Evolutionary conservation across 2,113 vertebrate species (phyloP).

Genomic region (Phocoena phocoena): DNA sequence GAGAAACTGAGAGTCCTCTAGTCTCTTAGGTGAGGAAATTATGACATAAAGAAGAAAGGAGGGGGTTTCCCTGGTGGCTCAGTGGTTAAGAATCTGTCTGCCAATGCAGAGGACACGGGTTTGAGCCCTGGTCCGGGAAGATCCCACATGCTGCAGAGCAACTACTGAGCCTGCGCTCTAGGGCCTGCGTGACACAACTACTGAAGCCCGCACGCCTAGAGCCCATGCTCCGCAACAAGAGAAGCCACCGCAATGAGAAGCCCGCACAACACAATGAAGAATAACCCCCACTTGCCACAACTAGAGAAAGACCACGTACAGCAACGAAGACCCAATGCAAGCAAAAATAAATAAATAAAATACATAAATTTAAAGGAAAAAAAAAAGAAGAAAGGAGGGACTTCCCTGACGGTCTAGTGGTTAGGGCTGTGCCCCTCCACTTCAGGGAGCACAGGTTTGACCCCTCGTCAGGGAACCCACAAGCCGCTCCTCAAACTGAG

Average conservation of each 20-base stretch:
- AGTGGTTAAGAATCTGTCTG: background rate
- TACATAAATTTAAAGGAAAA: too few relatives aligned
- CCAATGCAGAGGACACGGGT: background rate
- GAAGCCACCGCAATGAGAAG: too few relatives aligned
- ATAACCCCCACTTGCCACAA: too few relatives aligned
- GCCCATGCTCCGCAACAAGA: too few relatives aligned
- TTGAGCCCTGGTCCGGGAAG: background rate
- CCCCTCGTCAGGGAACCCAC: background rate
- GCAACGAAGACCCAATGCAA: too few relatives aligned
- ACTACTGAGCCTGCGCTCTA: too few relatives aligned
- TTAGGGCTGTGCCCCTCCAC: background rate
- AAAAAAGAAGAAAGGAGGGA: background rate
- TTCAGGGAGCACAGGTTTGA: background rate
- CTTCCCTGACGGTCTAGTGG: rapidly evolving
- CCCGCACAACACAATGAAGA: too few relatives aligned
- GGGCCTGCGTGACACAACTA: too few relatives aligned
- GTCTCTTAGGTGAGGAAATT: background rate
- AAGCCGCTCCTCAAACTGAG: background rate
- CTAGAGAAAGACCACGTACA: too few relatives aligned
- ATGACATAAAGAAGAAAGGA: background rate
- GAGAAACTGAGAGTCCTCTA: background rate
- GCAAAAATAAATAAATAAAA: too few relatives aligned
- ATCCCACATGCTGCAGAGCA: background rate
- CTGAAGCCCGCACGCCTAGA: too few relatives aligned
- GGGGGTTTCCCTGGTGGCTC: background rate